A percentile compares a stretch with the other conserved stretches of the same genome.
Evolutionary conservation across 2,797 vertebrate genomes (phyloP).

Genomic region (Psittacula echo): DNA sequence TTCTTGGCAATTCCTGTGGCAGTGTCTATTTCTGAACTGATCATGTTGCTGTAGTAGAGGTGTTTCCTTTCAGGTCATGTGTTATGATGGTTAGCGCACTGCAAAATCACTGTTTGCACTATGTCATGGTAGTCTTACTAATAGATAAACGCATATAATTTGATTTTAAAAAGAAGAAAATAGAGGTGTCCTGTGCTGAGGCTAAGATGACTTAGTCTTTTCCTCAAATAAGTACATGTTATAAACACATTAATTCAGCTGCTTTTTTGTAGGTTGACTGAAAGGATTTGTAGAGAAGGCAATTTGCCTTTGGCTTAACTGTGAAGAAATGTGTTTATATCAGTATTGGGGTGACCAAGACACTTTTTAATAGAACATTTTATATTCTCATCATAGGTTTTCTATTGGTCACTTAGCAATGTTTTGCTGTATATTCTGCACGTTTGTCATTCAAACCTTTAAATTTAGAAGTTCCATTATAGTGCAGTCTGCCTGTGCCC

Average conservation of each 20-base stretch:
- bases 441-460: constrained; percentile 55
- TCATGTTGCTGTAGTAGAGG: background rate
- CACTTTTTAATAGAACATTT: constrained; percentile 22
- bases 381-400: constrained; percentile 20
- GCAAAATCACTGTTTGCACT: background rate
- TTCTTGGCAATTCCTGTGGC: background rate
- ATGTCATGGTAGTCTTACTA: background rate
- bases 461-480: constrained; percentile 48
- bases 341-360: constrained; percentile 11
- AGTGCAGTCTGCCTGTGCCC: constrained; percentile 12
- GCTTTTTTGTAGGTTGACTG: background rate
- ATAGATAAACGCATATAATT: background rate
- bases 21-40: constrained; percentile 4
- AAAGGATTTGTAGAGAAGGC: background rate
- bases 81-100: background rate
- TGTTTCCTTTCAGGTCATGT: background rate
- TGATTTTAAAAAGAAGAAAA: background rate
- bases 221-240: background rate
- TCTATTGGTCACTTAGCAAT: constrained; percentile 32
- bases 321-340: constrained; percentile 1
- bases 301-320: background rate
- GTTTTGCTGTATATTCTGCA: constrained; percentile 47
- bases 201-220: background rate
- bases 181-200: background rate
- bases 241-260: background rate